These are phyloP conservation scores for Bombus consobrinus DNA, from an alignment of 1,140 invertebrate genomes.

Conservation along the genomic window DNA sequence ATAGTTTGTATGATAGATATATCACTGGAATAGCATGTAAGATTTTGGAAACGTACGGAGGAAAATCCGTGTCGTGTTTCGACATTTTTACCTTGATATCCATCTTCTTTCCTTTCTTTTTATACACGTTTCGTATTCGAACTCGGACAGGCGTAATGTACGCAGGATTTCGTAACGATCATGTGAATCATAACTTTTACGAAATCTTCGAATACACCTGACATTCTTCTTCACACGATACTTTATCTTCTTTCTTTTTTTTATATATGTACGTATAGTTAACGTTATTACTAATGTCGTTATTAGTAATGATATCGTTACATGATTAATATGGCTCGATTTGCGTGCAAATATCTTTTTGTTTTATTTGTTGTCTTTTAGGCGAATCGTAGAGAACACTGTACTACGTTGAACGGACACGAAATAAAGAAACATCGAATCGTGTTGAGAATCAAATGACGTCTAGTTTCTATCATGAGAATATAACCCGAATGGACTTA, in stretches of 20 bases:
- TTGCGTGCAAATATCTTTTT: slow-evolving; percentile 40
- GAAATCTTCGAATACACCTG: slow-evolving; percentile 16
- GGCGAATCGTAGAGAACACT: slow-evolving; percentile 12
- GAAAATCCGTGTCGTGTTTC: slow-evolving; percentile 3
- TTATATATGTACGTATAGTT: slow-evolving; percentile 26
- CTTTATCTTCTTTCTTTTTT: background rate
- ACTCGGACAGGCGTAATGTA: slow-evolving; percentile 46
- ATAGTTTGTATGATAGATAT: slow-evolving; percentile 8
- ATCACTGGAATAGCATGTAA: slow-evolving; percentile 33
- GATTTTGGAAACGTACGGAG: slow-evolving; percentile 24
- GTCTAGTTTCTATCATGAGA: slow-evolving; percentile 14
- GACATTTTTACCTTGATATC: background rate
- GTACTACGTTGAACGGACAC: slow-evolving; percentile 1
- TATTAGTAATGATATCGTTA: slow-evolving; percentile 46
- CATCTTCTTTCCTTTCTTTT: background rate
- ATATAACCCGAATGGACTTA: slow-evolving; percentile 3
- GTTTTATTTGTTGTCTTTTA: background rate
- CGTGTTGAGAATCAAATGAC: background rate
- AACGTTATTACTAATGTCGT: slow-evolving; percentile 42
- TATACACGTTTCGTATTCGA: slow-evolving; percentile 34
- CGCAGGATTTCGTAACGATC: slow-evolving; percentile 29
- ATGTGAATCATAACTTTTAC: slow-evolving; percentile 37
- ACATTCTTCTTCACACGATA: background rate
- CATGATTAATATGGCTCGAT: slow-evolving; percentile 47
- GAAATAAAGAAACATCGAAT: slow-evolving; percentile 11